Base-by-base conservation (phyloP, 2,113 vertebrate species). In the Colinus virginianus region DNA sequence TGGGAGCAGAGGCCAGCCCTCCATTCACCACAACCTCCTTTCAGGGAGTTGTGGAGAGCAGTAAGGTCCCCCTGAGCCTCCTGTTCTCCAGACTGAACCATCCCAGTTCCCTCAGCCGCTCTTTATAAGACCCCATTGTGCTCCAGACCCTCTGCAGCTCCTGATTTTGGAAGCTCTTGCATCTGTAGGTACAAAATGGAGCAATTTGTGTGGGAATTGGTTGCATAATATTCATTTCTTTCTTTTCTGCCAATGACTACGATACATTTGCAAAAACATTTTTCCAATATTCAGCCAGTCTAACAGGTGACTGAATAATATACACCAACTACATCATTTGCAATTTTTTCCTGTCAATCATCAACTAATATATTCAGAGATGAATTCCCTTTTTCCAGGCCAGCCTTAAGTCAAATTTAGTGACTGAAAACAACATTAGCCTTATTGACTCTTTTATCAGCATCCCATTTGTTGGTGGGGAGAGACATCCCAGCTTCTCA, bases 301-400 rank as follows among this genome's bases (percentile, higher is more conserved):
- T 67, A 85, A 82, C 84, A 92, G 87, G 91, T 96, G 91, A 80
- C 62, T 91, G 91, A 77, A 93, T 77, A 94, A 88, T 22, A 63
- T 6, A 70, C 76, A 62, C 12, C 82, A 86, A n/a, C 72, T 68
- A 83, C 76, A 91, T 71, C 18, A 78, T 78, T 79, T 81, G 84
- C 72, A 96, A 76, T 95, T 86, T 88, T 93, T 94, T 78, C 87
- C 93, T 86, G 96, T 84, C 96, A 95, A 43, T 95, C 87, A 96
- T 36, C 90, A 94, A 48, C 64, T 75, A 91, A 95, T 72, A 8
- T 75, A 95, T 91, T 91, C 94, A 72, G 82, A 78, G 61, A 83
- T 51, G 4, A 94, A 93, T 93, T 90, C 62, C 19, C 3, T 75
- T 88, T 86, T 64, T 86, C 66, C 61, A 85, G 79, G 61, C 76